Evolutionary conservation across 2,797 vertebrate species (phyloP).

Genomic region (Dendrocincla fuliginosa): DNA sequence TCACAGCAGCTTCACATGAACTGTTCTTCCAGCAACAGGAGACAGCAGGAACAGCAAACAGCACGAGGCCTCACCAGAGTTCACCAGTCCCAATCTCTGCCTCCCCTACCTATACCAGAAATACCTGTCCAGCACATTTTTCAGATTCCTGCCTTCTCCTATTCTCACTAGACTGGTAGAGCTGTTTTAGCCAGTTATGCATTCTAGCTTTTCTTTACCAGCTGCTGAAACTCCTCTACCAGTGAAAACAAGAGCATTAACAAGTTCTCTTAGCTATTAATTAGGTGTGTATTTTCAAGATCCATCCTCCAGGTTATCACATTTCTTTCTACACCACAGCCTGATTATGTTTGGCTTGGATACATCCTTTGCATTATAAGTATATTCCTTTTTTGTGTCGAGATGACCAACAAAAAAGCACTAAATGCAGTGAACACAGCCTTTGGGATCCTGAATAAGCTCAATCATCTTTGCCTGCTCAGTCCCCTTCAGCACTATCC

Average conservation of each 20-base stretch:
- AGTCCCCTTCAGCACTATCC: not conserved
- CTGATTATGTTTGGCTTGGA: not conserved
- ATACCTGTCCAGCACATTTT: not conserved
- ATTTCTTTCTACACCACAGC: not conserved
- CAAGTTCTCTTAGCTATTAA: not conserved
- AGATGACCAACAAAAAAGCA: not conserved
- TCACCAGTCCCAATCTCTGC: not conserved
- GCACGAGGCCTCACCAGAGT: not conserved
- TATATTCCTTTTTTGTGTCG: not conserved
- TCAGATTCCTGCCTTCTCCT: not conserved
- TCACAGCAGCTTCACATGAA: not conserved
- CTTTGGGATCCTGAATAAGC: not conserved
- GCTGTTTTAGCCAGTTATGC: fast-evolving
- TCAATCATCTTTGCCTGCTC: not conserved
- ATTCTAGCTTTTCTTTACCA: not conserved
- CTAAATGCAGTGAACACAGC: not conserved
- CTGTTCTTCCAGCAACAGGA: not conserved
- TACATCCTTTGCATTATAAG: fast-evolving
- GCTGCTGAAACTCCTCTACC: not conserved
- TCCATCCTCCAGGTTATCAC: not conserved
- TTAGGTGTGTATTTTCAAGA: not conserved
- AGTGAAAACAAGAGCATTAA: not conserved
- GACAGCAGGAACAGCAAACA: not conserved
- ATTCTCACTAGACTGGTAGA: not conserved
- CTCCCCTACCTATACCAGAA: not conserved